phyloP scores from a whole-genome alignment of 2,113 vertebrate species.

The Neodon shergylaensis region DNA sequence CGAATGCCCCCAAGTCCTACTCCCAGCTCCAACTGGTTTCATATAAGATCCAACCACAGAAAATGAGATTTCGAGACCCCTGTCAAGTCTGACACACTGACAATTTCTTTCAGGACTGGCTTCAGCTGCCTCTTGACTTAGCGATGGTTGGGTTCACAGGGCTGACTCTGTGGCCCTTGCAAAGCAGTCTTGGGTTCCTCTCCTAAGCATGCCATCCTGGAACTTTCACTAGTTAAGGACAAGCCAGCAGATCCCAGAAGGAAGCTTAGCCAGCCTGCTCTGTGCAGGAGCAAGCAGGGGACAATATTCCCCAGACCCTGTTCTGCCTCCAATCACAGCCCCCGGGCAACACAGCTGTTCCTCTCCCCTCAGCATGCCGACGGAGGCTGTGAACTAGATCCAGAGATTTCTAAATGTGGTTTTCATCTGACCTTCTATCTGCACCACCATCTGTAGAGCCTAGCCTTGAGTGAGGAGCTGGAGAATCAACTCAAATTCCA shows the following conservation, averaged over 20 bases:
- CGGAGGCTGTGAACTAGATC: no score
- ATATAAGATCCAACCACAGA: not conserved
- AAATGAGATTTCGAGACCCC: not conserved
- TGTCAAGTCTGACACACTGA: not conserved
- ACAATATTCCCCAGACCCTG: not conserved
- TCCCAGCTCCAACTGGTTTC: conserved; percentile 31
- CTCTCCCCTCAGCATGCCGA: rapidly evolving
- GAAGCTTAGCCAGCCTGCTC: not conserved
- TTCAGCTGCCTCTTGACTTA: not conserved
- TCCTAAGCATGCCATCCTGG: not conserved
- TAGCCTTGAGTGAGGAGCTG: not conserved
- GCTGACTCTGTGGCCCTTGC: not conserved
- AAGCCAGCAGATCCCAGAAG: not conserved
- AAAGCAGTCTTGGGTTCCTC: not conserved
- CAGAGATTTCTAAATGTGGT: not conserved
- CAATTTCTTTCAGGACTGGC: not conserved
- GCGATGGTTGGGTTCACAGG: not conserved
- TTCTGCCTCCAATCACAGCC: not conserved
- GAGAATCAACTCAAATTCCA: not conserved
- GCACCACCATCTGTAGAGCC: not conserved
- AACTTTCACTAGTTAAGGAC: not conserved
- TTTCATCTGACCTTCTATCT: not conserved
- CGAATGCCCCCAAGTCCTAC: not conserved
- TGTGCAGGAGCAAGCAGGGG: not conserved
- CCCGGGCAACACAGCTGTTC: not conserved